Base-by-base conservation (phyloP, 2,888 invertebrate genomes). In the Orchestes rusci region DNA sequence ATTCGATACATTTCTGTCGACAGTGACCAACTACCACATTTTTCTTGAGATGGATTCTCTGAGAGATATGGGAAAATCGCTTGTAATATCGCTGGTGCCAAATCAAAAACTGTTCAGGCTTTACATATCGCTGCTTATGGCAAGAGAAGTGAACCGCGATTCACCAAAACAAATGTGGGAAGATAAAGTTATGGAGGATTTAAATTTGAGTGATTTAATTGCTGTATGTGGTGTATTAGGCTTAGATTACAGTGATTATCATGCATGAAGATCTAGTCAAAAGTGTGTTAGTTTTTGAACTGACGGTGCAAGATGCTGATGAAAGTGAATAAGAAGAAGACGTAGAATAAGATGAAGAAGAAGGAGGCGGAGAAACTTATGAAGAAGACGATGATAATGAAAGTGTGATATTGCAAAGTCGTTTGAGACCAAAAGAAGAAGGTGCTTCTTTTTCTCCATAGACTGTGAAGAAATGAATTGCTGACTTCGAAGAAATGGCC, bases 401-500 rank as follows among this genome's bases (percentile, higher is more conserved):
- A 23, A 23, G 10, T 23, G 7, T 23, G 23, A 10, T 10, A 7
- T 23, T 23, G 23, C 5, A 10, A 10, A 23, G 10, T 23, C 23
- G 23, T 10, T 23, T 23, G 10, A 23, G 23, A 23, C 5, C 7
- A 23, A 7, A 33, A 3, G 33, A 16, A 33, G 7, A 33, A 33
- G 16, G 16, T 33, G 16, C 4, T n/a, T n/a, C n/a, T n/a, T n/a
- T n/a, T n/a, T n/a, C n/a, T n/a, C n/a, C n/a, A 16, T 13, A 33
- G 42, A 52, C 58, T 1, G 35, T 58, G 3, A 33, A 52, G n/a
- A 52, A 43, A 23, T 59, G 56, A 55, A 54, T 59, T 32, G 8
- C 17, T 2, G 53, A 58, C 34, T 60, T 61, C 39, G 58, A 59
- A 48, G 55, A 60, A 40, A 55, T 51, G 13, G 47, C 57, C n/a